Conservation (phyloP, 2,797 vertebrate genomes). For the Enteromius unitaeniatus region DNA sequence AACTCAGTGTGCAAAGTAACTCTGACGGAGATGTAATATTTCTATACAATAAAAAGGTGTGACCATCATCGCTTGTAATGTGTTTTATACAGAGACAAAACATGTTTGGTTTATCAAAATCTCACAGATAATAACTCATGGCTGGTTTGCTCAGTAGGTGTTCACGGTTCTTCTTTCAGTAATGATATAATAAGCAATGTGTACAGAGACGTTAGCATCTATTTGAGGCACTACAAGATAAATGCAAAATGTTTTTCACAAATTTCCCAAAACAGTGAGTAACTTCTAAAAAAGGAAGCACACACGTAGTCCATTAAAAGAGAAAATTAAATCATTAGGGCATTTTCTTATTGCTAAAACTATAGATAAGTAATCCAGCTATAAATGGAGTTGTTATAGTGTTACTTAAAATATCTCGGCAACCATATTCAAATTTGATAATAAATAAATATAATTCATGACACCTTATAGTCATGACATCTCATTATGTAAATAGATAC, state of each 20-base stretch:
- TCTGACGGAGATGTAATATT: background rate
- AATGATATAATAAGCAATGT: conserved; percentile 1
- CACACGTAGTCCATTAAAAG: background rate
- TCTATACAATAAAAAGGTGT: background rate
- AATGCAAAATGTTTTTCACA: background rate
- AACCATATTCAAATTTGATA: background rate
- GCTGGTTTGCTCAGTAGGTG: background rate
- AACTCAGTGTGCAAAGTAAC: background rate
- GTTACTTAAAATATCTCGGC: background rate
- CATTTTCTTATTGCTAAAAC: background rate
- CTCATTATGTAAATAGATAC: background rate
- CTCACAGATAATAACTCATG: background rate
- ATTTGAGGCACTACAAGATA: background rate
- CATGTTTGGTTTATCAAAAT: background rate
- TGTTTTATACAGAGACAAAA: background rate
- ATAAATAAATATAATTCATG: background rate
- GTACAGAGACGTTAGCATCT: background rate
- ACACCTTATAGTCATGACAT: background rate
- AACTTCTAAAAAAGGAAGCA: background rate
- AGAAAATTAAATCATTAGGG: background rate
- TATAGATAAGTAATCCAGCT: background rate
- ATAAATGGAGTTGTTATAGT: background rate
- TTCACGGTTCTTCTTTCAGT: conserved; percentile 3
- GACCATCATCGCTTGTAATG: background rate
- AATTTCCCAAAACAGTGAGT: background rate